Evolutionary conservation across 2,797 vertebrate species (phyloP).

Genomic region (Channa striata): DNA sequence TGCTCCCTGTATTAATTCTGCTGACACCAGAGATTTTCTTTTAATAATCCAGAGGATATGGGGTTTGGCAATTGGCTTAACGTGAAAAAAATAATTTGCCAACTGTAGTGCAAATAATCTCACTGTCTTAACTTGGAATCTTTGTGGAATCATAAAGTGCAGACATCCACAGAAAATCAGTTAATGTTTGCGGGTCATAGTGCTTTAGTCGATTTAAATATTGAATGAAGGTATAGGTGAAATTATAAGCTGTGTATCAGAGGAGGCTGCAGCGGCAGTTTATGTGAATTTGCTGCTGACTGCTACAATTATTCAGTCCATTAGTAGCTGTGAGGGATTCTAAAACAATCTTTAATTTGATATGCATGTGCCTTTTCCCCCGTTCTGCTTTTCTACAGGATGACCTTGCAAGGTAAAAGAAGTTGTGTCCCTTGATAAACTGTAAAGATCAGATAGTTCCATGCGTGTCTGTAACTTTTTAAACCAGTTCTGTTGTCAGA

Average conservation of each 20-base stretch:
- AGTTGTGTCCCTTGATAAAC: no score
- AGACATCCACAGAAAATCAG: background rate
- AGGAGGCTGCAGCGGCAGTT: background rate
- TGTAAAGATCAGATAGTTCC: no score
- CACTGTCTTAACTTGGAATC: background rate
- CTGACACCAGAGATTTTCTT: background rate
- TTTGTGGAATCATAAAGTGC: background rate
- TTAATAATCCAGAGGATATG: constrained; percentile 21
- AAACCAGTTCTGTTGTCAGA: background rate
- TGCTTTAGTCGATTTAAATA: background rate
- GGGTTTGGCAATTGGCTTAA: background rate
- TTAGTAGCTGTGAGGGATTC: no score
- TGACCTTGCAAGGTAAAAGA: no score
- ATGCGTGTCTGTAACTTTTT: no score
- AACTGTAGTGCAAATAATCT: constrained; percentile 1
- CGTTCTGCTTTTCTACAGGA: no score
- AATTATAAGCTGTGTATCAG: background rate
- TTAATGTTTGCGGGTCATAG: background rate
- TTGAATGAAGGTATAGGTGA: background rate
- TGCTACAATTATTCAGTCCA: no score
- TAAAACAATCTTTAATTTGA: no score
- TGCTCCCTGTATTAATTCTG: constrained; percentile 3
- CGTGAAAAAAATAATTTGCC: background rate
- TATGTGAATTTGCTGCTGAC: constrained; percentile 2
- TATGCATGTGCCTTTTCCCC: no score